phyloP scores from a whole-genome alignment of 2,797 vertebrate species.

The Capromys pilorides region DNA sequence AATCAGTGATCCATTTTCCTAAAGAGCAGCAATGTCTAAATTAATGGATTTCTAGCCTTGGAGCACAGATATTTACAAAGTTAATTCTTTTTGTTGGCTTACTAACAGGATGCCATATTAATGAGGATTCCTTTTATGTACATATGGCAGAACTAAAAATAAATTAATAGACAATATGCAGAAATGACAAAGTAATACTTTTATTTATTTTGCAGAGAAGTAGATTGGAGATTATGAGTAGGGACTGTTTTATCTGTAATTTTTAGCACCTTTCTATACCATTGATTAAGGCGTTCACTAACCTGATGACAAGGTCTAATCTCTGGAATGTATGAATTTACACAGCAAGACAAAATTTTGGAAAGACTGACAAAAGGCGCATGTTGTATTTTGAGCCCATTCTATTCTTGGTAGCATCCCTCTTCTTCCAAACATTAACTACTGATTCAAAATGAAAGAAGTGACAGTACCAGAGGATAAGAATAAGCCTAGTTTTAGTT shows the following conservation, averaged over 20 bases:
- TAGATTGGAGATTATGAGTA: not conserved
- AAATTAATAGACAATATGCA: not conserved
- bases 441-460: not conserved
- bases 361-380: not conserved
- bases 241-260: fast-evolving
- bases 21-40: not conserved
- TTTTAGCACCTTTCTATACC: not conserved
- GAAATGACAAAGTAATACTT: not conserved
- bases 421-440: not conserved
- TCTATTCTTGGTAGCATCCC: not conserved
- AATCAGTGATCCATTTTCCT: not conserved
- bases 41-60: not conserved
- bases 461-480: too few species aligned
- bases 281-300: not conserved
- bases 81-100: not conserved
- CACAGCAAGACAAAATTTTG: not conserved
- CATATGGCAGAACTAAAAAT: not conserved
- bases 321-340: not conserved
- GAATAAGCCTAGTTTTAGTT: not conserved
- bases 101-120: not conserved
- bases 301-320: not conserved
- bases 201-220: not conserved
- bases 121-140: not conserved
- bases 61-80: not conserved
- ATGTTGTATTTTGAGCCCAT: not conserved